Evolutionary conservation across 2,888 invertebrate species (phyloP).

Genomic region (Biston stratarius): DNA sequence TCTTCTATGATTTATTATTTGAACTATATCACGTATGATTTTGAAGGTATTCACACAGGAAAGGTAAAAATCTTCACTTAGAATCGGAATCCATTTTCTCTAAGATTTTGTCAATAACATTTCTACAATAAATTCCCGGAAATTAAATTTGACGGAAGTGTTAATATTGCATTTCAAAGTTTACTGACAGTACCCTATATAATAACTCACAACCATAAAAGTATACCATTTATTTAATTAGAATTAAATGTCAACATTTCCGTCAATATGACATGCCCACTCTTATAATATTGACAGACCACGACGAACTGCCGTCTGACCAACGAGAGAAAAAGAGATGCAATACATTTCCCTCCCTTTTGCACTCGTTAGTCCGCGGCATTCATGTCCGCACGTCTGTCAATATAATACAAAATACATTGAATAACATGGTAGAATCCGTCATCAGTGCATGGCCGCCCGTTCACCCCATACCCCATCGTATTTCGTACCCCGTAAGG

Average conservation of each 20-base stretch:
- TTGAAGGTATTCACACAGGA: background rate
- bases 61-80: background rate
- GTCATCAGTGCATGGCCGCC: constrained; percentile 67
- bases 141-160: background rate
- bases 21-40: background rate
- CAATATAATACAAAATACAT: constrained; percentile 12
- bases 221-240: background rate
- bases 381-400: no score
- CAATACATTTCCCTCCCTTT: no score
- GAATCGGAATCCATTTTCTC: background rate
- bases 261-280: background rate
- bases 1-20: background rate
- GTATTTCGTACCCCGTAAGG: constrained; percentile 63
- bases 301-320: no score
- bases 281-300: no score
- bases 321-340: no score
- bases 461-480: constrained; percentile 62
- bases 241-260: constrained; percentile 11
- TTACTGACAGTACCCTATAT: background rate
- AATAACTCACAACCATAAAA: background rate
- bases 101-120: background rate
- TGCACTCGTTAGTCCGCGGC: no score
- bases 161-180: background rate
- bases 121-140: background rate
- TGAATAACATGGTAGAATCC: constrained; percentile 43